Conservation (phyloP, 1,140 invertebrate species). For the Panagrolaimus sp. region DNA sequence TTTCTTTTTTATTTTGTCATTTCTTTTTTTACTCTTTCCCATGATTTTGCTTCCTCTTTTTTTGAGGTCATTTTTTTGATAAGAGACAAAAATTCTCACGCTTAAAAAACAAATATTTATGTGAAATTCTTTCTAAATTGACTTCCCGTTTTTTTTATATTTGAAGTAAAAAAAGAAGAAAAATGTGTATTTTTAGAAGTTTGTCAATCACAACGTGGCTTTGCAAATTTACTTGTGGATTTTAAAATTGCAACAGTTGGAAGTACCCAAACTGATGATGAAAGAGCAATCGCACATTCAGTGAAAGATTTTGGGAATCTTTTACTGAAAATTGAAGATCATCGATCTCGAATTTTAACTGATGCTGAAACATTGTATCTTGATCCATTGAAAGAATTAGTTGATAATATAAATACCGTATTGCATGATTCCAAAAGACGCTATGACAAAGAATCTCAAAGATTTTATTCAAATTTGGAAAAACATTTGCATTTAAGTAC, state of each 20-base stretch:
- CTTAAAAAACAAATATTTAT: no score
- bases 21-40: no score
- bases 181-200: constrained; percentile 69
- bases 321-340: constrained; percentile 85
- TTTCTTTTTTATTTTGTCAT: no score
- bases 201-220: constrained; percentile 78
- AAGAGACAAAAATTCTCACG: no score
- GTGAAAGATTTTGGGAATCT: constrained; percentile 82
- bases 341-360: constrained; percentile 86
- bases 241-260: constrained; percentile 95
- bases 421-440: constrained; percentile 87
- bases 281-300: constrained; percentile 79
- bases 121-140: no score
- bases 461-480: constrained; percentile 91
- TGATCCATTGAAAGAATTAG: constrained; percentile 82
- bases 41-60: no score
- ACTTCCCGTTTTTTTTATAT: constrained; percentile 45
- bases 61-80: no score
- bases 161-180: constrained; percentile 20
- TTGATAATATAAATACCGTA: constrained; percentile 85
- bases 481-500: constrained; percentile 85
- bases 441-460: constrained; percentile 91
- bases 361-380: constrained; percentile 83
- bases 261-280: constrained; percentile 88
- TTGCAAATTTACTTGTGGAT: constrained; percentile 79